phyloP scores from a whole-genome alignment of 1,140 invertebrate genomes.

The Drosophila setifemur region DNA sequence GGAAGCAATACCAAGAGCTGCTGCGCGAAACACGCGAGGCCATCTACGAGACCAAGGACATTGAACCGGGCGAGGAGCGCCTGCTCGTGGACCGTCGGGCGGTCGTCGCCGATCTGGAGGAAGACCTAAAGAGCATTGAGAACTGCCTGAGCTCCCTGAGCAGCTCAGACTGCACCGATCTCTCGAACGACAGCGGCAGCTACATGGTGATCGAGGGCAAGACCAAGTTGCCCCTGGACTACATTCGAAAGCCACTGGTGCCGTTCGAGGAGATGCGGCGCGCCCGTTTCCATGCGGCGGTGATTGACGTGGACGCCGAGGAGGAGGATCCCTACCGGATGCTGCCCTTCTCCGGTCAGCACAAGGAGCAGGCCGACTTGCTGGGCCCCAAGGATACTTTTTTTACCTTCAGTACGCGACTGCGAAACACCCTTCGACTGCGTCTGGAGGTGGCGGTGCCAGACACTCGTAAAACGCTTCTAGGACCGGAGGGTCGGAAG shows the following conservation, averaged over 20 bases:
- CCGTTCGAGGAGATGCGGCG: constrained; percentile 79
- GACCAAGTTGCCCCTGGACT: constrained; percentile 76
- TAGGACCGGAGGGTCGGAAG: constrained; percentile 46
- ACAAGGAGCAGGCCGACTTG: constrained; percentile 59
- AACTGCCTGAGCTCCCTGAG: constrained; percentile 69
- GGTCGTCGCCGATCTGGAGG: constrained; percentile 57
- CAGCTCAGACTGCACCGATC: constrained; percentile 74
- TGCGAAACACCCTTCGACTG: constrained; percentile 64
- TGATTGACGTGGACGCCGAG: constrained; percentile 64
- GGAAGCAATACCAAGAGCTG: constrained; percentile 60
- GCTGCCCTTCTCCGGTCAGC: constrained; percentile 72
- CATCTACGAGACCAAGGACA: constrained; percentile 62
- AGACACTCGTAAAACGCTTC: constrained; percentile 46
- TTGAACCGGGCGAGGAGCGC: constrained; percentile 52
- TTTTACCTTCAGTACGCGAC: constrained; percentile 66
- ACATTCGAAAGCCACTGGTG: constrained; percentile 71
- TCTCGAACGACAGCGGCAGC: constrained; percentile 75
- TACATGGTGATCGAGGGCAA: constrained; percentile 64
- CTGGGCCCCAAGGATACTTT: constrained; percentile 66
- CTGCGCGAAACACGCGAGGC: constrained; percentile 57
- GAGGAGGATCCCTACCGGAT: constrained; percentile 68
- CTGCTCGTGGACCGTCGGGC: constrained; percentile 55
- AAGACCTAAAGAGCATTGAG: constrained; percentile 75
- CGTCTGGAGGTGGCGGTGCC: constrained; percentile 63
- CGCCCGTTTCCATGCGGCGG: constrained; percentile 61